A percentile compares a stretch with the other conserved stretches of the same genome.
Evolutionary conservation across 2,113 vertebrate genomes (phyloP).

Genomic region (Lucifuga dentata): DNA sequence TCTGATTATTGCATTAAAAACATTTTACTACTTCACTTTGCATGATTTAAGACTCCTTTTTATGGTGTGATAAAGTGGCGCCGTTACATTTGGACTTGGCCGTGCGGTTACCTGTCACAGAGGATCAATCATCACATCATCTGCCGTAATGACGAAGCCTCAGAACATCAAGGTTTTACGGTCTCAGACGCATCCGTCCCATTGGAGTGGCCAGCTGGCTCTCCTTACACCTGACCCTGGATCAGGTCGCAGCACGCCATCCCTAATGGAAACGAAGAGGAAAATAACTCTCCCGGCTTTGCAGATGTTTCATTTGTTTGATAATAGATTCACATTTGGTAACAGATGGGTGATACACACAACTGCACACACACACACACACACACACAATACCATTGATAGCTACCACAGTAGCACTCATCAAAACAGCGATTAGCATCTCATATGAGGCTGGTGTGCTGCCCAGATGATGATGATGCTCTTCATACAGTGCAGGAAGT

Average conservation of each 20-base stretch:
- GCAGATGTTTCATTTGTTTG: slow-evolving; percentile 75
- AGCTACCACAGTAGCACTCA: slow-evolving; percentile 24
- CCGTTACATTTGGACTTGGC: slow-evolving; percentile 15
- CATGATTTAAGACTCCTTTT: neutral
- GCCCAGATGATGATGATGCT: slow-evolving; percentile 50
- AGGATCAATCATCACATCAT: slow-evolving; percentile 24
- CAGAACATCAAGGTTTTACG: slow-evolving; percentile 14
- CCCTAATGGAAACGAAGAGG: slow-evolving; percentile 36
- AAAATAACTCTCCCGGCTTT: slow-evolving; percentile 41
- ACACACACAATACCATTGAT: slow-evolving; percentile 40
- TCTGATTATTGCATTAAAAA: neutral
- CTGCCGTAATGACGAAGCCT: slow-evolving; percentile 17
- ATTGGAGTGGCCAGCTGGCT: slow-evolving; percentile 48
- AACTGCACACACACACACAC: slow-evolving; percentile 43
- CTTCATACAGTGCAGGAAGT: slow-evolving; percentile 33
- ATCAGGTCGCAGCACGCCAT: slow-evolving; percentile 32
- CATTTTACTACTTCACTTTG: neutral
- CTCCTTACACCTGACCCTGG: slow-evolving; percentile 31
- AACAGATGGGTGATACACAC: slow-evolving; percentile 71
- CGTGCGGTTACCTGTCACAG: slow-evolving; percentile 25
- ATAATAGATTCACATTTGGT: slow-evolving; percentile 61
- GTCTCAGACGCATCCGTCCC: slow-evolving; percentile 25
- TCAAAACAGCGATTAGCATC: slow-evolving; percentile 42
- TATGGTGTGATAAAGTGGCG: neutral
- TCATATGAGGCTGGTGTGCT: slow-evolving; percentile 34